A percentile compares a stretch with the other conserved stretches of the same genome.
Conservation (phyloP, 2,113 vertebrate genomes). For the Rhagologus leucostigma region DNA sequence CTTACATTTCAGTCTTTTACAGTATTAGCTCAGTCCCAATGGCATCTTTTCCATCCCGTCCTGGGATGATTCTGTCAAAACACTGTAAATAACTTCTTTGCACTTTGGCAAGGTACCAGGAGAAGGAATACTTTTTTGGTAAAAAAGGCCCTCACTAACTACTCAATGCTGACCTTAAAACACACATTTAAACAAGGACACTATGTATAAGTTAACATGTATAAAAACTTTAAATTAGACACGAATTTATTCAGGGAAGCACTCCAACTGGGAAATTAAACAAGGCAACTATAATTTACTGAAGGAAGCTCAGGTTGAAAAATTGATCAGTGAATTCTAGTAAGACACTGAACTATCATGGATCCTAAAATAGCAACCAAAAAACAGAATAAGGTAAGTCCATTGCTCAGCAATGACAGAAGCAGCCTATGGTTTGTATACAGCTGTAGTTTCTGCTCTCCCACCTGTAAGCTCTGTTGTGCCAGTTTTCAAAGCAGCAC, state of each 20-base stretch:
- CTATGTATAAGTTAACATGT: accelerated
- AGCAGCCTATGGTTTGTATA: neutral
- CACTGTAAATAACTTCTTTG: constrained; percentile 45
- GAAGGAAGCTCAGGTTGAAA: neutral
- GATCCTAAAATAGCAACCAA: neutral
- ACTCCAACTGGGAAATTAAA: neutral
- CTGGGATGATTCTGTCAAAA: constrained; percentile 56
- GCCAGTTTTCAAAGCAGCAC: neutral
- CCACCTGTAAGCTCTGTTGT: neutral
- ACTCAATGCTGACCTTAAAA: neutral
- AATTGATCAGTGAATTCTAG: neutral
- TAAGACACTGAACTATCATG: neutral
- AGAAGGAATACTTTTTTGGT: neutral
- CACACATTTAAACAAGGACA: neutral
- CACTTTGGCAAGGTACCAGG: constrained; percentile 1
- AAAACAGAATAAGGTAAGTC: neutral
- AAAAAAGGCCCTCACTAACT: neutral
- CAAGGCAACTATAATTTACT: neutral
- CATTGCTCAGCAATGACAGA: neutral
- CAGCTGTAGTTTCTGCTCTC: neutral
- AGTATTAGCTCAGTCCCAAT: constrained; percentile 52
- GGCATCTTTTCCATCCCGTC: constrained; percentile 32
- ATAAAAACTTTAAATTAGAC: neutral
- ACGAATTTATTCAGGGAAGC: neutral
- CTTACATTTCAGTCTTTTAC: constrained; percentile 14